phyloP scores from a whole-genome alignment of 2,797 vertebrate species.

The Sebastes elongatus region DNA sequence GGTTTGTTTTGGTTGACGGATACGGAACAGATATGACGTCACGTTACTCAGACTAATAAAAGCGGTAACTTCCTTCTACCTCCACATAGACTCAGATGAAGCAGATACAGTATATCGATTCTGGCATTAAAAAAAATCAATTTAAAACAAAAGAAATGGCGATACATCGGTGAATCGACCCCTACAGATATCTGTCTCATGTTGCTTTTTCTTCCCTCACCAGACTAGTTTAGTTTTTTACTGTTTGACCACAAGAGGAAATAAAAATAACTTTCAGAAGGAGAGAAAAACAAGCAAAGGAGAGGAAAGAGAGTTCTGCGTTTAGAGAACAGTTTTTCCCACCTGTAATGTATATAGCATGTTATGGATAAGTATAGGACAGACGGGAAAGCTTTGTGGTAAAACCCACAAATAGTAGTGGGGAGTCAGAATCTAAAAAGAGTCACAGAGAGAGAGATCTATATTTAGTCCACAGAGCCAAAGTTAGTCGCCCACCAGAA shows the following conservation, averaged over 20 bases:
- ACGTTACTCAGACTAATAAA: too few relatives aligned
- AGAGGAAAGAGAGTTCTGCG: background rate
- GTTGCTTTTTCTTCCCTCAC: background rate
- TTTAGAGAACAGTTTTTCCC: background rate
- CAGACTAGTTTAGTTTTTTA: background rate
- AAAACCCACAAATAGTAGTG: background rate
- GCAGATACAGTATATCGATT: too few relatives aligned
- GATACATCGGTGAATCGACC: too few relatives aligned
- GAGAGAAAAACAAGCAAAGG: background rate
- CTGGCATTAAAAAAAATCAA: too few relatives aligned
- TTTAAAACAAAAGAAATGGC: too few relatives aligned
- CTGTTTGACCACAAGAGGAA: background rate
- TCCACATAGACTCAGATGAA: too few relatives aligned
- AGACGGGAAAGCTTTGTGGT: background rate
- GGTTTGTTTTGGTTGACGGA: too few relatives aligned
- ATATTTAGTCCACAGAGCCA: constrained; percentile 8
- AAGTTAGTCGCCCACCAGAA: constrained; percentile 16
- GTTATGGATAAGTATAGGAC: constrained; percentile 8
- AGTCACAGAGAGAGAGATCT: background rate
- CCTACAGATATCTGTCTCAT: background rate
- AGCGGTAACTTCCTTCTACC: too few relatives aligned
- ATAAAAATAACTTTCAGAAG: constrained; percentile 11
- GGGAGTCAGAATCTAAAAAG: background rate
- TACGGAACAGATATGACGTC: too few relatives aligned
- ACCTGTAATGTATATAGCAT: background rate